A percentile compares a stretch with the other conserved stretches of the same genome.
phyloP scores from a whole-genome alignment of 2,888 invertebrate genomes.

The Erebia epiphron region DNA sequence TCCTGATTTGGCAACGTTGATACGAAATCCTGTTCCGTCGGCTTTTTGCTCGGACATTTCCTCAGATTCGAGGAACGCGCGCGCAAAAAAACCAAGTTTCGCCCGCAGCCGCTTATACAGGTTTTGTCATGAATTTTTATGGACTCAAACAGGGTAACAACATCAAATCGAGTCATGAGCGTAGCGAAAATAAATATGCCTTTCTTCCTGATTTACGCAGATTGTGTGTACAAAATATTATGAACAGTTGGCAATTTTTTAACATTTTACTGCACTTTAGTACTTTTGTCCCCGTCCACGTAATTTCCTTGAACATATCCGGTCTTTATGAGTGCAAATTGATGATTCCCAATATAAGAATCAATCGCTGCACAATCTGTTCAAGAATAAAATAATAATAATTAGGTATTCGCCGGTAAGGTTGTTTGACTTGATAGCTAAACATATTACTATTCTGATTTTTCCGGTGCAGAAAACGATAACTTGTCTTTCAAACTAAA shows the following conservation, averaged over 20 bases:
- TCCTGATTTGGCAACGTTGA: slow-evolving; percentile 80
- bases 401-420: background rate
- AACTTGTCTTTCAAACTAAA: background rate
- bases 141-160: slow-evolving; percentile 64
- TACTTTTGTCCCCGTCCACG: background rate
- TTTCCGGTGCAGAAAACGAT: background rate
- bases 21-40: slow-evolving; percentile 78
- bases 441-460: background rate
- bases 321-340: background rate
- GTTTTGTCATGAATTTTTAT: slow-evolving; percentile 80
- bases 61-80: slow-evolving; percentile 77
- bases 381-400: background rate
- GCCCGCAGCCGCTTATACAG: slow-evolving; percentile 78
- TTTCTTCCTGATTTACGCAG: slow-evolving; percentile 22
- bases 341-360: background rate
- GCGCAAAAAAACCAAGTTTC: slow-evolving; percentile 70
- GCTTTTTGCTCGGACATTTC: slow-evolving; percentile 77
- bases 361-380: background rate
- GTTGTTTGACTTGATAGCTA: background rate
- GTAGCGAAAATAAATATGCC: slow-evolving; percentile 51
- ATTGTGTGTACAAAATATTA: background rate
- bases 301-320: background rate
- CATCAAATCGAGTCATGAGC: slow-evolving; percentile 64
- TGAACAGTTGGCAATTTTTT: background rate
- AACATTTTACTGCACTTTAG: background rate